Conservation (phyloP, 2,888 invertebrate genomes). For the Coremacera marginata region DNA sequence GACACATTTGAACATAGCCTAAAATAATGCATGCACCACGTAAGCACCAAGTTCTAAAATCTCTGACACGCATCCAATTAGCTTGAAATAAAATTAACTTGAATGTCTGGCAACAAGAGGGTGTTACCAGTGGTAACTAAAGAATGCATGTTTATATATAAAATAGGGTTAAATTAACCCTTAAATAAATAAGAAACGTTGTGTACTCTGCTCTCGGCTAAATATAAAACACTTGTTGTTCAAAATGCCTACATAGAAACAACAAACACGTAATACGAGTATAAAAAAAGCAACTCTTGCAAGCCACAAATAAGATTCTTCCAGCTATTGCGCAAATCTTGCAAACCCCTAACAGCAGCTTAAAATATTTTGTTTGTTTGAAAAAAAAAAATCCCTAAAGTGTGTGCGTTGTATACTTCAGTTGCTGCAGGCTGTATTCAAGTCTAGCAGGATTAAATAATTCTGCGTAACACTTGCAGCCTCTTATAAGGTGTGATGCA, state of each 20-base stretch:
- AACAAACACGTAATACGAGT: neutral
- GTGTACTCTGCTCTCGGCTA: too few relatives aligned
- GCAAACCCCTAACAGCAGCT: neutral
- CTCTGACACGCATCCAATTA: slow-evolving; percentile 10
- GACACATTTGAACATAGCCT: neutral
- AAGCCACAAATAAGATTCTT: neutral
- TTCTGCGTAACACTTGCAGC: slow-evolving; percentile 27
- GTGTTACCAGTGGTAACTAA: neutral
- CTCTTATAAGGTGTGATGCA: slow-evolving; percentile 20
- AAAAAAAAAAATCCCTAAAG: neutral
- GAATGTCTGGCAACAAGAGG: neutral
- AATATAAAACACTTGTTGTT: neutral
- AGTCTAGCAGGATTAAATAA: slow-evolving; percentile 12
- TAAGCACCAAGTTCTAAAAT: neutral
- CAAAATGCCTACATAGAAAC: neutral
- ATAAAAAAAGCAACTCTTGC: neutral
- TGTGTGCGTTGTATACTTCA: neutral
- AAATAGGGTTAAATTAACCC: neutral
- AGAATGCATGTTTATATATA: neutral
- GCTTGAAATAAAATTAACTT: neutral
- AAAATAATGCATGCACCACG: too few relatives aligned
- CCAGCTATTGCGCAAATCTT: neutral
- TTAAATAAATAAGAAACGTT: neutral
- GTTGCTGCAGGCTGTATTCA: neutral
- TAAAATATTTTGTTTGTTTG: neutral